Percentiles rank a stretch among this genome's conserved stretches.
Conservation (phyloP, 2,113 vertebrate genomes). For the Grammomys surdaster region DNA sequence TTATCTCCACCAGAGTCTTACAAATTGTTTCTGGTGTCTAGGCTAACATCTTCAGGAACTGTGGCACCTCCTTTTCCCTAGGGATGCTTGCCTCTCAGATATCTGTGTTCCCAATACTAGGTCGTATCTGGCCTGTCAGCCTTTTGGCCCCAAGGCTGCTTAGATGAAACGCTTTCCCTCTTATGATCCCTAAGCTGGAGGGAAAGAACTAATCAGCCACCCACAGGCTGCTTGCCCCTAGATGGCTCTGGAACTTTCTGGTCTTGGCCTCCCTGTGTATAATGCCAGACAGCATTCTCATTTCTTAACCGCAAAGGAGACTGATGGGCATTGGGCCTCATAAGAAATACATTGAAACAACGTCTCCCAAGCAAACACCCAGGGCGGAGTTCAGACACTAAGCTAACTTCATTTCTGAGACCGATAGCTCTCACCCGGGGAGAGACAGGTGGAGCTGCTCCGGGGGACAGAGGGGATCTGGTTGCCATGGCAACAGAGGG, state of each 20-base stretch:
- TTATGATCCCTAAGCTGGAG: neutral
- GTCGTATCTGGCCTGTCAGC: neutral
- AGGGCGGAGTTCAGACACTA: neutral
- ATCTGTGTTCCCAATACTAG: neutral
- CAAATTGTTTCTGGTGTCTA: neutral
- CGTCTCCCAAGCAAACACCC: neutral
- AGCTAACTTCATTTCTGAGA: neutral
- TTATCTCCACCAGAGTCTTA: neutral
- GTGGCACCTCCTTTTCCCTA: neutral
- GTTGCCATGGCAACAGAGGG: neutral
- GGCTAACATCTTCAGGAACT: neutral
- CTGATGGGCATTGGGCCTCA: rapidly evolving
- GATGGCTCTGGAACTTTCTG: neutral
- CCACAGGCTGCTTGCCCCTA: neutral
- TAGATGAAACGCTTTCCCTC: neutral
- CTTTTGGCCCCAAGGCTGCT: neutral
- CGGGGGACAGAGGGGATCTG: neutral
- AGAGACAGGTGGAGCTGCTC: neutral
- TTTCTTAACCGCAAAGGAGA: neutral
- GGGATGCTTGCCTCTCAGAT: neutral
- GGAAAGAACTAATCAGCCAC: neutral
- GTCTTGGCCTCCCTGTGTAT: neutral
- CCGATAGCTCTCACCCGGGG: neutral
- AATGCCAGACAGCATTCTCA: neutral
- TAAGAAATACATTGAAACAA: rapidly evolving